Percentiles rank a stretch among this genome's conserved stretches.
Evolutionary conservation across 2,113 vertebrate genomes (phyloP).

Genomic region (Eulacestoma nigropectus): DNA sequence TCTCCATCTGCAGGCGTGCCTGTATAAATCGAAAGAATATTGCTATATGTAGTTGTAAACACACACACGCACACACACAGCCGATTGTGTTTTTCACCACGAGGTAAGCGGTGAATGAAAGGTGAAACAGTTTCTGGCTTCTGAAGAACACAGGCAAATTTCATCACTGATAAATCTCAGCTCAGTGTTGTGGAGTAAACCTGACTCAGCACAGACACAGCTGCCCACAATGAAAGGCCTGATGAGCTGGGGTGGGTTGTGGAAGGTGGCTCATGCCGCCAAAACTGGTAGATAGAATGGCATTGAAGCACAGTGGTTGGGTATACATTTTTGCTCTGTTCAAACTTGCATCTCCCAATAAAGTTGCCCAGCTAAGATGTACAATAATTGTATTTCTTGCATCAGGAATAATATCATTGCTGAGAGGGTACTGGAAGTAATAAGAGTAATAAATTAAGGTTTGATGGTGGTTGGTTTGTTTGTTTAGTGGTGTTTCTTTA

Average conservation of each 20-base stretch:
- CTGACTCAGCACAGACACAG: background rate
- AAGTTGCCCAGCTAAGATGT: background rate
- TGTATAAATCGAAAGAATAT: background rate
- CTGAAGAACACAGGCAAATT: rapidly evolving
- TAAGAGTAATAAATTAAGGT: rapidly evolving
- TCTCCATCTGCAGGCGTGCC: background rate
- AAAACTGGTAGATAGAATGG: background rate
- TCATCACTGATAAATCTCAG: background rate
- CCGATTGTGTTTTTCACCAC: background rate
- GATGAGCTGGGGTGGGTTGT: background rate
- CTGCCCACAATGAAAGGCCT: background rate
- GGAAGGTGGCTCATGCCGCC: background rate
- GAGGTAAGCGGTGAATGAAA: background rate
- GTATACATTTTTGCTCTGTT: background rate
- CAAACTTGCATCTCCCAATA: background rate
- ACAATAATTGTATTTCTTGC: background rate
- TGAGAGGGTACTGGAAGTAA: background rate
- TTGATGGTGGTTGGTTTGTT: background rate
- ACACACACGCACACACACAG: too few relatives aligned
- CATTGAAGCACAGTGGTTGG: background rate
- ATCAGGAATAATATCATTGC: background rate
- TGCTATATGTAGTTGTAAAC: background rate
- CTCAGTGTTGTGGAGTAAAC: background rate
- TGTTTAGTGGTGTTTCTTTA: background rate
- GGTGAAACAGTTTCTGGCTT: background rate